Conservation (phyloP, 2,113 vertebrate genomes). For the Tragulus kanchil region DNA sequence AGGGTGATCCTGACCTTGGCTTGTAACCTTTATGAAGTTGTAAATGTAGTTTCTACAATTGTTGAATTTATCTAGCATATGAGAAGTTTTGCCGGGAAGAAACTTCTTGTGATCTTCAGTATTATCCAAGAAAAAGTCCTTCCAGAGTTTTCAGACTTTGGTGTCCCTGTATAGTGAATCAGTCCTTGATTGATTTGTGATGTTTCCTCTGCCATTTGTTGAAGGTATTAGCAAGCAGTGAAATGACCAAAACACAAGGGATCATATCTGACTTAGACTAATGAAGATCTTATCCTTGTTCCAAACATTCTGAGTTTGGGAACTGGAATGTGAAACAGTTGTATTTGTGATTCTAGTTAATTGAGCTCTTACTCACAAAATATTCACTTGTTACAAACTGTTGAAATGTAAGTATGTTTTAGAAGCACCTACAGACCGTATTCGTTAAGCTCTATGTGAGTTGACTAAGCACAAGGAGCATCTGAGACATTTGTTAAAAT, state of each 20-base stretch:
- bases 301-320: conserved; percentile 21
- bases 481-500: conserved; percentile 14
- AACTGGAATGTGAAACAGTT: conserved; percentile 9
- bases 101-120: neutral
- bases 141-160: conserved; percentile 22
- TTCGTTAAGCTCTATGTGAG: conserved; percentile 49
- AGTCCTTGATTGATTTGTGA: conserved; percentile 14
- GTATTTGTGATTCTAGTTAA: conserved; percentile 43
- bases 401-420: conserved; percentile 52
- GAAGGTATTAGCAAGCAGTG: conserved; percentile 20
- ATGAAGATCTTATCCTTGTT: neutral
- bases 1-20: conserved; percentile 28
- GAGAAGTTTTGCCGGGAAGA: neutral
- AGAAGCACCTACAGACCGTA: conserved; percentile 44
- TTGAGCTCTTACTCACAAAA: conserved; percentile 49
- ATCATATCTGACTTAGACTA: conserved; percentile 46
- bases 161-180: neutral
- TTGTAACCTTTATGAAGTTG: conserved; percentile 16
- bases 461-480: neutral
- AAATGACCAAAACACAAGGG: conserved; percentile 40
- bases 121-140: neutral
- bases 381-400: conserved; percentile 39
- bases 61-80: neutral
- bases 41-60: conserved; percentile 19
- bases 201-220: conserved; percentile 59